A percentile compares a stretch with the other conserved stretches of the same genome.
phyloP scores from a whole-genome alignment of 2,888 invertebrate genomes.

The Agrochola circellaris region DNA sequence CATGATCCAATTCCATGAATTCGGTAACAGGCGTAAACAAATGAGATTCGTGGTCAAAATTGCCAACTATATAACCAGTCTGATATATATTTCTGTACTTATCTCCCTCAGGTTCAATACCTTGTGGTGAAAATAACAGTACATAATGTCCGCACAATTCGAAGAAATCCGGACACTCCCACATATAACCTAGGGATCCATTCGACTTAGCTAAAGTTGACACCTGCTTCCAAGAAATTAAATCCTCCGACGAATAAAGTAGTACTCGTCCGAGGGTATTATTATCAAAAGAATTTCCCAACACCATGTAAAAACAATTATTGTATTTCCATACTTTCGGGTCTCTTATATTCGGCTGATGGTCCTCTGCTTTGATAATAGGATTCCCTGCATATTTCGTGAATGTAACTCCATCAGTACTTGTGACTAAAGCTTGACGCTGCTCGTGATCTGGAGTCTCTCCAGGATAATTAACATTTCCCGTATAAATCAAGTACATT shows the following conservation, averaged over 20 bases:
- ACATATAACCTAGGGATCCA: slow-evolving; percentile 84
- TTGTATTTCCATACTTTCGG: slow-evolving; percentile 87
- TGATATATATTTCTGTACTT: slow-evolving; percentile 81
- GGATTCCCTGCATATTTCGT: slow-evolving; percentile 81
- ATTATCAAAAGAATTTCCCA: slow-evolving; percentile 83
- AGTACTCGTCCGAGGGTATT: slow-evolving; percentile 78
- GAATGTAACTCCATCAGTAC: slow-evolving; percentile 80
- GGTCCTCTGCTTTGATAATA: slow-evolving; percentile 74
- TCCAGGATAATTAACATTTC: slow-evolving; percentile 77
- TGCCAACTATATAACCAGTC: slow-evolving; percentile 85
- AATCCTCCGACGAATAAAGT: slow-evolving; percentile 81
- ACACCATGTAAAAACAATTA: slow-evolving; percentile 82
- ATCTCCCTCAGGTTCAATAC: slow-evolving; percentile 79
- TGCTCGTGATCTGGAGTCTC: slow-evolving; percentile 76
- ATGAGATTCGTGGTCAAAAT: slow-evolving; percentile 78
- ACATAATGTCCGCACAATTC: slow-evolving; percentile 80
- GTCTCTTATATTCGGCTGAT: slow-evolving; percentile 85
- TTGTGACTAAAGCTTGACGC: slow-evolving; percentile 79
- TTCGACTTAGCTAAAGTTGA: slow-evolving; percentile 78
- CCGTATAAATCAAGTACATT: slow-evolving; percentile 84
- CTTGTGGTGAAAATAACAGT: slow-evolving; percentile 86
- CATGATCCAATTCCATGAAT: slow-evolving; percentile 81
- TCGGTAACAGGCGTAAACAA: slow-evolving; percentile 74
- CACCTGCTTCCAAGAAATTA: slow-evolving; percentile 76
- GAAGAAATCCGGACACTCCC: slow-evolving; percentile 90